These are phyloP conservation scores for Procavia capensis DNA, from an alignment of 2,113 vertebrate genomes.

Conservation along the genomic window DNA sequence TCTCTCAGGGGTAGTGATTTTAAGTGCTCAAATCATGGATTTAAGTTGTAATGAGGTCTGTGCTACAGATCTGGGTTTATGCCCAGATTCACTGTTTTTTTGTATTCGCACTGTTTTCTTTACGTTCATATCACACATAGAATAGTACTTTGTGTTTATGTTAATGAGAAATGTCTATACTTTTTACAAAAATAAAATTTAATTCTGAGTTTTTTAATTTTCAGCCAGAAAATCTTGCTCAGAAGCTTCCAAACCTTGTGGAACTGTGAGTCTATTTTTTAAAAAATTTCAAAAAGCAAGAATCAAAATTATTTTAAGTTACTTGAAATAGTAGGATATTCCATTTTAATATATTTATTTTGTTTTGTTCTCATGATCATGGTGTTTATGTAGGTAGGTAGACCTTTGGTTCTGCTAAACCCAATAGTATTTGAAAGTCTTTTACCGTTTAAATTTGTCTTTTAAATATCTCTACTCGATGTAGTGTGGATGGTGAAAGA, in stretches of 20 bases:
- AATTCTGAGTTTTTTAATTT: conserved; percentile 85
- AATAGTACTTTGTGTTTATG: conserved; percentile 37
- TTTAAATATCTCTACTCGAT: background rate
- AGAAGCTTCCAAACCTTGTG: conserved; percentile 98
- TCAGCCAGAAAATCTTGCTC: conserved; percentile 98
- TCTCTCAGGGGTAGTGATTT: background rate
- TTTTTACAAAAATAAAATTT: conserved; percentile 78
- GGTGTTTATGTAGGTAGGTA: background rate
- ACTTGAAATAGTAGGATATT: conserved; percentile 56
- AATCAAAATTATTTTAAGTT: conserved; percentile 57
- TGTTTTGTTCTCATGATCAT: background rate
- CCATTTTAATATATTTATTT: conserved; percentile 13
- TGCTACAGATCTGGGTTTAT: background rate
- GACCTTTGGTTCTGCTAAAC: background rate
- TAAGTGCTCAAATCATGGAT: conserved; percentile 22
- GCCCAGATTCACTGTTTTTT: background rate
- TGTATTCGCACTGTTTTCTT: conserved; percentile 43
- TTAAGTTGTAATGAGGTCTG: background rate
- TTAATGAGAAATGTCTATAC: conserved; percentile 61
- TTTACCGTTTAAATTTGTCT: background rate
- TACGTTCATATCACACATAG: background rate
- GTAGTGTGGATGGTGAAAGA: background rate
- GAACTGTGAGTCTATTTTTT: conserved; percentile 95
- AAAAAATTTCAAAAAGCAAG: conserved; percentile 62
- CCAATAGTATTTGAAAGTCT: background rate